Evolutionary conservation across 2,113 vertebrate genomes (phyloP), one percentile per base, ranked within the genome.

Genomic region (Rhodinocichla rosea): DNA sequence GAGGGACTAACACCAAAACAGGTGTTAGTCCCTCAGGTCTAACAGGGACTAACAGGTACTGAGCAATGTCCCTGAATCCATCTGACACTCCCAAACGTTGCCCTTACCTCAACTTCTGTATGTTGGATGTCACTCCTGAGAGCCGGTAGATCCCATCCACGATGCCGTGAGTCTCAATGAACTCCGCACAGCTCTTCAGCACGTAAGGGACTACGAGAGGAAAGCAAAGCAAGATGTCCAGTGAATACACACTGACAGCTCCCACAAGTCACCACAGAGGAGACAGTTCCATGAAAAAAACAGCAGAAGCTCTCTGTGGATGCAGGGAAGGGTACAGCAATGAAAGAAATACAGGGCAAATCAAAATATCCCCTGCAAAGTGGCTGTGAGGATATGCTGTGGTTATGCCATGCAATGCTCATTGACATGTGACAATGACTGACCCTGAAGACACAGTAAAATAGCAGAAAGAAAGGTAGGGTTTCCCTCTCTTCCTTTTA

Each of bases 61-160:
- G 1, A 74, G 47, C 6, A 23, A 18, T 19, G 18, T 15, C 40
- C 53, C 55, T 4, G 4, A 63, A 71, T 32, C 30, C 37, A 37
- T 62, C 53, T 39, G 56, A 53, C 17, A 42, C 7, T 13, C 50
- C 24, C 17, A 45, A 20, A 40, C 3, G 0, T 33, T 53, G 37
- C 67, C 59, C 57, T 92, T 97, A 99, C 99, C 99, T 99, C 97
- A 99, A 97, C 89, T 98, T 98, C 89, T 99, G 99, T 95, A 99
- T 99, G 95, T 99, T 99, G 84, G 99, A 99, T 80, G 99, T 99
- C 97, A 99, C 97, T 78, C 99, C 99, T 6, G 99, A 99, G 93
- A 99, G 99, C 64, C 99, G 98, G 96, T 99, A 99, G 94, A 99
- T 99, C 59, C 99, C 99, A 52, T 99, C 99, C 97, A 99, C 99